Evolutionary conservation across 2,888 invertebrate genomes (phyloP), one percentile per base, ranked within the genome.

Genomic region (Lepas anatifera): DNA sequence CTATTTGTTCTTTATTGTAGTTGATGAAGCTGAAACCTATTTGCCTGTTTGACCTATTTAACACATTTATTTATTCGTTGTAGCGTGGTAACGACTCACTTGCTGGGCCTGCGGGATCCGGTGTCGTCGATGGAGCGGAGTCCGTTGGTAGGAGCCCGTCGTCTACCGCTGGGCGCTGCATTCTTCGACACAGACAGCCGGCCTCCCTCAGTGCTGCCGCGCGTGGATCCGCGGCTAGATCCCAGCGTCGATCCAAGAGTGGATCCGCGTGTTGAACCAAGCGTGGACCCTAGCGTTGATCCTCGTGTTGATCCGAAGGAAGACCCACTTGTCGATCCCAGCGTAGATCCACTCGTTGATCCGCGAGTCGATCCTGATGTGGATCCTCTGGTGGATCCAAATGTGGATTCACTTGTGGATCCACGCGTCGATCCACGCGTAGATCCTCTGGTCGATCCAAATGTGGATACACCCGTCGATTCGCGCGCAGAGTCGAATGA

Each of bases 31-130:
- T n/a, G n/a, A n/a, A n/a, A n/a, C n/a, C n/a, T n/a, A n/a, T n/a
- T n/a, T n/a, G n/a, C n/a, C n/a, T n/a, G n/a, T n/a, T n/a, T n/a
- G n/a, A n/a, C n/a, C n/a, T n/a, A n/a, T n/a, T n/a, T n/a, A n/a
- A n/a, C n/a, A n/a, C n/a, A n/a, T n/a, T n/a, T n/a, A n/a, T n/a
- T n/a, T n/a, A n/a, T n/a, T n/a, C n/a, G n/a, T n/a, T n/a, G n/a
- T n/a, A n/a, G n/a, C n/a, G n/a, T n/a, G n/a, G n/a, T n/a, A n/a
- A n/a, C n/a, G n/a, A 29, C 46, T 64, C 18, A 32, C 69, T n/a
- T 64, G 64, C 10, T 43, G 35, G 32, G 66, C 18, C 32, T 64
- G 69, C 43, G 43, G 46, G 52, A 64, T 64, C 35, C 22, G 58
- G 32, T 35, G 18, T 32, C 18, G 58, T 35, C 35, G 58, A 58